Conservation (phyloP, 1,140 invertebrate genomes). For the Heliconius eleuchia region DNA sequence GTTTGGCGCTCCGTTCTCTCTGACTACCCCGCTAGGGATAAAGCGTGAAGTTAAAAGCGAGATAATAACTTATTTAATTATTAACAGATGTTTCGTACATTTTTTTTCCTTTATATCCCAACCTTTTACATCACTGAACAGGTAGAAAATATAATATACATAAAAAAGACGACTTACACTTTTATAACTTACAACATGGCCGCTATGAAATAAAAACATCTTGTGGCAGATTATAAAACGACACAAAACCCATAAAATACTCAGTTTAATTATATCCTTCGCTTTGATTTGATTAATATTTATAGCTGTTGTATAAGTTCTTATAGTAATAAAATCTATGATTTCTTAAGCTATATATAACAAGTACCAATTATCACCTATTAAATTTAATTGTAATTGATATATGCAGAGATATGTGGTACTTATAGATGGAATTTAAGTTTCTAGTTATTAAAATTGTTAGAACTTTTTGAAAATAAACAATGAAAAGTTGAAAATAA, state of each 20-base stretch:
- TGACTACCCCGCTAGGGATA: too few relatives aligned
- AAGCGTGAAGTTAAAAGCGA: neutral
- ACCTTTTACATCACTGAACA: neutral
- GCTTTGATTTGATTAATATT: conserved; percentile 23
- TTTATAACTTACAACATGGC: neutral
- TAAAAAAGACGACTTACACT: neutral
- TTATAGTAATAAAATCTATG: conserved; percentile 26
- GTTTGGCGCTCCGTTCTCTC: too few relatives aligned
- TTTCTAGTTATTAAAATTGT: neutral
- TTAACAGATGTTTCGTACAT: neutral
- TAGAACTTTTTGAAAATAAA: neutral
- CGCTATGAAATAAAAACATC: conserved; percentile 14
- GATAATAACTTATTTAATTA: neutral
- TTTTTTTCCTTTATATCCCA: neutral
- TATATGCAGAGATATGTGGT: neutral
- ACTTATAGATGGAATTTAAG: neutral
- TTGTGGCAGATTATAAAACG: conserved; percentile 12
- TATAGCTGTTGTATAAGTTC: conserved; percentile 24
- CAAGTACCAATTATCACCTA: conserved; percentile 26
- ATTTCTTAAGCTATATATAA: conserved; percentile 19
- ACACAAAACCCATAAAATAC: conserved; percentile 13
- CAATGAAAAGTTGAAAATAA: too few relatives aligned
- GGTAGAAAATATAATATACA: neutral
- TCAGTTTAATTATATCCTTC: conserved; percentile 28
- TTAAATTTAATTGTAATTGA: conserved; percentile 23